Base-by-base conservation (phyloP, 2,113 vertebrate species). In the Sylvilagus bachmani region DNA sequence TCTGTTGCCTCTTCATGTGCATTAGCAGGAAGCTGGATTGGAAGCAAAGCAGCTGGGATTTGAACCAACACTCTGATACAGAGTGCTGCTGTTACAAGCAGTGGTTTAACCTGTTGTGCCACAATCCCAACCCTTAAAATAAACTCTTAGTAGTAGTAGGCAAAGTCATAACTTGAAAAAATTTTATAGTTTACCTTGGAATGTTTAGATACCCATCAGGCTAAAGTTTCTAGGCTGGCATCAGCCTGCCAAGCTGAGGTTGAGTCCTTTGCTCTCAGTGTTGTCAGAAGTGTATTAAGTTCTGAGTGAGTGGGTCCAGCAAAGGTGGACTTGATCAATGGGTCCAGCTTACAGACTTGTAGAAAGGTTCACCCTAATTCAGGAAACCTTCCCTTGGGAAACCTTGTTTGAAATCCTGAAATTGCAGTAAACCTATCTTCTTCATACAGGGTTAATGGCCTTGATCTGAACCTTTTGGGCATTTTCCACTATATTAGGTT, bases 81-180 rank as follows among this genome's bases (percentile, higher is more conserved):
- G 44, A 44, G 44, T 44, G 44, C 55, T 58, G 55, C 14, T 58
- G 55, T 14, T 58, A 58, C 4, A 58, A 58, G 55, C 19, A 19
- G 55, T 58, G 55, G 55, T 58, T 58, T 58, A 17, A 58, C 17
- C 55, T 58, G 55, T 58, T 58, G 55, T 58, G 55, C 55, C 19
- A 58, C 55, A 58, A 58, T 19, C 55, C 55, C 4, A 58, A 19
- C 13, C 55, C 19, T 2, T 58, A 58, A 58, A 58, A 58, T 58
- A 58, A 58, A 58, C 4, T 58, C 55, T 58, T 58, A 19, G 4
- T 84, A 93, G 74, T 69, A 85, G 22, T 29, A 91, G 51, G 55
- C 3, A 74, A 78, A 81, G n/a, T 33, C 64, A 64, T 29, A 82
- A 31, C 90, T 88, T 62, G 62, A 80, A 92, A 90, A 71, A 24